Conservation (phyloP, 2,113 vertebrate genomes). For the Setophaga coronata region DNA sequence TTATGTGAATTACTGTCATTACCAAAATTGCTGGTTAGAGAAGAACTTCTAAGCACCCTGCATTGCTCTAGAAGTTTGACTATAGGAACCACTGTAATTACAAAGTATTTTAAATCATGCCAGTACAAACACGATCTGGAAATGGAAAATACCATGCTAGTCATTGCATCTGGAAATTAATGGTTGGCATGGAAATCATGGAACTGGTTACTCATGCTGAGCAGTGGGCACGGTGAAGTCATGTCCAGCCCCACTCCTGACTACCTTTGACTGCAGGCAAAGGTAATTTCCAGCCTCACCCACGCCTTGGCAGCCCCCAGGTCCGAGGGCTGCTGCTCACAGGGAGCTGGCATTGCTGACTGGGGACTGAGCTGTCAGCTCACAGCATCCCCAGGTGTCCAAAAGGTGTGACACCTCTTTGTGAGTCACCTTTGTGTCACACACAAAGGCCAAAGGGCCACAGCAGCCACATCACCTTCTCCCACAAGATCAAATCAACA, state of each 20-base stretch:
- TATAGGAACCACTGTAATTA: conserved; percentile 72
- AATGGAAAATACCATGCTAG: conserved; percentile 34
- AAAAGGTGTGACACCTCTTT: neutral
- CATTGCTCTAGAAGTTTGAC: neutral
- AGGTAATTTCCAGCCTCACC: conserved; percentile 37
- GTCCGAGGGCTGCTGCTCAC: neutral
- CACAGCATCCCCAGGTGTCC: neutral
- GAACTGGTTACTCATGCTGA: conserved; percentile 48
- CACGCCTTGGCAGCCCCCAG: conserved; percentile 17
- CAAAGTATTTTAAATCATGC: conserved; percentile 65
- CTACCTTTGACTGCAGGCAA: neutral
- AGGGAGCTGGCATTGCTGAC: fast-evolving
- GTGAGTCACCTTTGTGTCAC: neutral
- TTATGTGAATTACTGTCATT: conserved; percentile 75
- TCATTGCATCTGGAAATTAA: conserved; percentile 36
- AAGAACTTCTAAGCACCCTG: conserved; percentile 30
- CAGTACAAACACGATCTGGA: conserved; percentile 73
- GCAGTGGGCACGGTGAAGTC: conserved; percentile 9
- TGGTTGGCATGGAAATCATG: neutral
- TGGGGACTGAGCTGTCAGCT: neutral
- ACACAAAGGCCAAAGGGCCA: neutral
- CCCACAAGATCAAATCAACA: neutral
- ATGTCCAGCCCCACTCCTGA: neutral
- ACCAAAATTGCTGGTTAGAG: conserved; percentile 72
- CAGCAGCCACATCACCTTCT: neutral